phyloP scores from a whole-genome alignment of 1,140 invertebrate species.

The Archivesica marissinica region DNA sequence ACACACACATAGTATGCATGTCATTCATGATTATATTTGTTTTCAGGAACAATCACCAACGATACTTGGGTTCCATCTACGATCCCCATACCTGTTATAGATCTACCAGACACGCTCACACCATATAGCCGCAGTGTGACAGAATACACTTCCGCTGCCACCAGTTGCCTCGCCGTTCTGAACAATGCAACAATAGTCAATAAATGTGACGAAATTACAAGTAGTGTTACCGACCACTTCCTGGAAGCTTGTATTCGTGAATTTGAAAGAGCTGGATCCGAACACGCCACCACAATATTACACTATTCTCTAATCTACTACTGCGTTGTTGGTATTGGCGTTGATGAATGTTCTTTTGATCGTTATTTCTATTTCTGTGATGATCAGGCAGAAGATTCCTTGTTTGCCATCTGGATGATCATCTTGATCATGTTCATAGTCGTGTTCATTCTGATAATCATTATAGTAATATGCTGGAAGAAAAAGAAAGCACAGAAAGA shows the following conservation, averaged over 20 bases:
- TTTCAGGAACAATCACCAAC: conserved; percentile 1
- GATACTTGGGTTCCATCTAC: conserved; percentile 47
- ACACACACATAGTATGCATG: background rate
- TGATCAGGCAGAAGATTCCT: too few relatives aligned
- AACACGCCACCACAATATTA: conserved; percentile 12
- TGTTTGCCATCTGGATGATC: conserved; percentile 33
- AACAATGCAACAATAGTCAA: conserved; percentile 30
- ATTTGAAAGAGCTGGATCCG: background rate
- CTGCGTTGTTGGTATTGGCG: conserved; percentile 14
- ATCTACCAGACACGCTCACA: conserved; percentile 11
- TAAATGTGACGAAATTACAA: conserved; percentile 26
- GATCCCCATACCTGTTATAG: conserved; percentile 20
- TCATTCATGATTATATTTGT: background rate
- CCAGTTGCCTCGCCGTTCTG: conserved; percentile 14
- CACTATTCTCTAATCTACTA: conserved; percentile 42
- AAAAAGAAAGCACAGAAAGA: conserved; percentile 27
- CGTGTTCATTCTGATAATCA: conserved; percentile 4
- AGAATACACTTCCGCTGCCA: conserved; percentile 27
- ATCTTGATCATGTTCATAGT: background rate
- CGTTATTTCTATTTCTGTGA: conserved; percentile 55
- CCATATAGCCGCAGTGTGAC: background rate
- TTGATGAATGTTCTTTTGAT: conserved; percentile 49
- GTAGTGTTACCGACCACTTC: conserved; percentile 42
- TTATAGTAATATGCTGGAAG: conserved; percentile 8
- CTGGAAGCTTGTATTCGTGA: conserved; percentile 60